Conservation (phyloP, 2,888 invertebrate genomes). For the Hydroisotoma schaefferi region DNA sequence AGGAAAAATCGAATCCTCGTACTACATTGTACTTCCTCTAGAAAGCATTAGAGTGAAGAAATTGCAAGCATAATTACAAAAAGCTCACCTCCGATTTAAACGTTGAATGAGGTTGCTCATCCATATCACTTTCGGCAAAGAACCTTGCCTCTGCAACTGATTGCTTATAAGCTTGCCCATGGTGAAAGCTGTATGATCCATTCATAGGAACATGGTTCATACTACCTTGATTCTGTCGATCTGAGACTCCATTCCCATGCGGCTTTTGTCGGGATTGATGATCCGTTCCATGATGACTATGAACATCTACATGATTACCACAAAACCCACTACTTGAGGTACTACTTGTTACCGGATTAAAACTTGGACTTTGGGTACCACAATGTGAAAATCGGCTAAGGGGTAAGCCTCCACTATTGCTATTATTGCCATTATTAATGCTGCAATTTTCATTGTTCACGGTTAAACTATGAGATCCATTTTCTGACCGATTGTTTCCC, state of each 20-base stretch:
- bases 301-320: not conserved
- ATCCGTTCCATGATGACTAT: not conserved
- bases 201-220: not conserved
- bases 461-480: not conserved
- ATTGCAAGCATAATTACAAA: not conserved
- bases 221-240: not conserved
- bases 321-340: not conserved
- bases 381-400: not conserved
- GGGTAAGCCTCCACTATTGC: not conserved
- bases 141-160: slow-evolving; percentile 16
- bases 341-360: not conserved
- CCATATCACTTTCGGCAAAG: slow-evolving; percentile 22
- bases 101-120: slow-evolving; percentile 31
- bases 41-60: not conserved
- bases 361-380: not conserved
- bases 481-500: too few species aligned
- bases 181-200: not conserved
- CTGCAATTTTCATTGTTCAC: not conserved
- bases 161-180: not conserved
- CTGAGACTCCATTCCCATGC: not conserved
- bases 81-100: slow-evolving; percentile 40
- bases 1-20: too few species aligned
- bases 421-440: not conserved
- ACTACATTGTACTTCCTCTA: too few species aligned
- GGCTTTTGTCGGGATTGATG: not conserved